phyloP scores from a whole-genome alignment of 2,888 invertebrate genomes.

The Panzeria rudis region DNA sequence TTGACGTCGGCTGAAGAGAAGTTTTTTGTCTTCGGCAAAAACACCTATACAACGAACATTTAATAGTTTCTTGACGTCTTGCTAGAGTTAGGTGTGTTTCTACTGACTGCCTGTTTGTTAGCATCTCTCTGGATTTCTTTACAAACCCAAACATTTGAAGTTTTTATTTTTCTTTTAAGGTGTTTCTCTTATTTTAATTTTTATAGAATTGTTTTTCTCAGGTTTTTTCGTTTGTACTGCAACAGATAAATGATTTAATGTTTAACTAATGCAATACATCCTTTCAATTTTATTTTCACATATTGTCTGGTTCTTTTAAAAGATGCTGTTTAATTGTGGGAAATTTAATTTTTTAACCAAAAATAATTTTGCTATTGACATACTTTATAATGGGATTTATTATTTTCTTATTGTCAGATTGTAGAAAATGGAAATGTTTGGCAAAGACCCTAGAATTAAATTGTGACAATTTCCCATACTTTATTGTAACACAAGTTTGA shows the following conservation, averaged over 20 bases:
- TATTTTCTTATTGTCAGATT: conserved; percentile 9
- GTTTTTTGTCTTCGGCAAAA: too few species aligned
- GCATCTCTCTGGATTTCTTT: neutral
- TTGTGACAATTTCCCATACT: neutral
- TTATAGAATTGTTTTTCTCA: neutral
- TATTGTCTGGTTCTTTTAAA: neutral
- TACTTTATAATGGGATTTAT: conserved; percentile 25
- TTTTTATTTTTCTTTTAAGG: neutral
- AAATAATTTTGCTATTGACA: conserved; percentile 4
- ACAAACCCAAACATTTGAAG: too few species aligned
- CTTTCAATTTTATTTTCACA: conserved; percentile 5
- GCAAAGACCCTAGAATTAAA: too few species aligned
- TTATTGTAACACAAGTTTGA: neutral
- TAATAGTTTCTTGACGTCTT: neutral
- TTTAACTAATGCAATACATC: neutral
- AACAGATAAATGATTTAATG: conserved; percentile 21
- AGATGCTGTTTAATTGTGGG: conserved; percentile 47
- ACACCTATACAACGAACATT: too few species aligned
- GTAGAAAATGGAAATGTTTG: neutral
- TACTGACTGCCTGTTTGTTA: neutral
- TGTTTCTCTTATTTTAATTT: neutral
- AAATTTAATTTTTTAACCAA: neutral
- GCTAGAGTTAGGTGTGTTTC: neutral
- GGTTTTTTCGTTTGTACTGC: neutral
- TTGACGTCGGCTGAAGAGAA: too few species aligned